phyloP scores from a whole-genome alignment of 2,113 vertebrate genomes.

The Xiphophorus maculatus region DNA sequence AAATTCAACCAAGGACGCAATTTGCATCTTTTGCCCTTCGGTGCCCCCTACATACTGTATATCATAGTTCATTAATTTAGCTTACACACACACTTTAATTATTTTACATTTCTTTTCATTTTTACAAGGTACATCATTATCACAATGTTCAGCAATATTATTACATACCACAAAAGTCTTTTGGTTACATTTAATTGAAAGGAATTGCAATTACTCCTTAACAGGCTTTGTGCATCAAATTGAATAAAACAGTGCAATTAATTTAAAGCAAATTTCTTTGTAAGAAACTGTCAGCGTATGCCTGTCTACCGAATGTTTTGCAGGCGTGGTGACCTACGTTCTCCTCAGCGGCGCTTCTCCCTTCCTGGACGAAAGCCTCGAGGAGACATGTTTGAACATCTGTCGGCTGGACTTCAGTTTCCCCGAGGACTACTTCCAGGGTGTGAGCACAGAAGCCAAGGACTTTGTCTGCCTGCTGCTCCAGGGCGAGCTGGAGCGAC shows the following conservation, averaged over 20 bases:
- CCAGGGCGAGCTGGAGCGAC: conserved; percentile 86
- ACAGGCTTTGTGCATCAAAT: not conserved
- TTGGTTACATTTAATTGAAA: no score
- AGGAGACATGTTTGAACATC: conserved; percentile 99
- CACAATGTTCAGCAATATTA: no score
- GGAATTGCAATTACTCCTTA: not conserved
- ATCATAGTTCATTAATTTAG: no score
- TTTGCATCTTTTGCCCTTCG: no score
- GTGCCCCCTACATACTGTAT: no score
- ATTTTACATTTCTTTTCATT: no score
- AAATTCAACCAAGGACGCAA: not conserved
- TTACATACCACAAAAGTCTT: no score
- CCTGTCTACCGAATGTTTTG: conserved; percentile 16
- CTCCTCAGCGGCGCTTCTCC: conserved; percentile 97
- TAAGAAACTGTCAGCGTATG: not conserved
- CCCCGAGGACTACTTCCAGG: conserved; percentile 97
- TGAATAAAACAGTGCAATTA: not conserved
- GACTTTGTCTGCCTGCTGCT: conserved; percentile 93
- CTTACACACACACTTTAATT: no score
- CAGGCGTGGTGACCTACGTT: conserved; percentile 93
- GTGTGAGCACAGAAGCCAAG: conserved; percentile 93
- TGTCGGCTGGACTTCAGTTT: conserved; percentile 99
- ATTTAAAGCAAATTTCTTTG: not conserved
- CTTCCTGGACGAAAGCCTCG: conserved; percentile 97
- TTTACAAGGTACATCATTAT: no score